Evolutionary conservation across 2,113 vertebrate species (phyloP).

Genomic region (Apaloderma vittatum): DNA sequence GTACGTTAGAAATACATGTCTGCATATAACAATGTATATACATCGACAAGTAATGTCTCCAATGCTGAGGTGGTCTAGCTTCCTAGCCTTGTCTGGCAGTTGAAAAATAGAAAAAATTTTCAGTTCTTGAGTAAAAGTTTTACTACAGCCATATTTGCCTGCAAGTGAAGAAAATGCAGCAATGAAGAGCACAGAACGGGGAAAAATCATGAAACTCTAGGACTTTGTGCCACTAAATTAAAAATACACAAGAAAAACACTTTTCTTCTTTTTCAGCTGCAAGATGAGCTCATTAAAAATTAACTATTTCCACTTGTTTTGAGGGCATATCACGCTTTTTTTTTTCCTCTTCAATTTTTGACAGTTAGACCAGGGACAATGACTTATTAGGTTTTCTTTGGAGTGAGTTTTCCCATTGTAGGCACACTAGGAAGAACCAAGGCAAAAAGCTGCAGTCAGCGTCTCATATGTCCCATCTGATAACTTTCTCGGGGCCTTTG

Average conservation of each 20-base stretch:
- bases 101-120: constrained; percentile 78
- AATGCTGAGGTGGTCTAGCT: constrained; percentile 81
- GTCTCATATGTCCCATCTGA: constrained; percentile 93
- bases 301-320: constrained; percentile 72
- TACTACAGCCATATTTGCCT: constrained; percentile 81
- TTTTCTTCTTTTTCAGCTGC: constrained; percentile 70
- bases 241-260: constrained; percentile 75
- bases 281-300: constrained; percentile 73
- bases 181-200: constrained; percentile 75
- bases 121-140: constrained; percentile 75
- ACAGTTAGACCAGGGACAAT: constrained; percentile 81
- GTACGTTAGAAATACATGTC: constrained; percentile 84
- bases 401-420: constrained; percentile 95
- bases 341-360: constrained; percentile 55
- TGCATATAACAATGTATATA: constrained; percentile 87
- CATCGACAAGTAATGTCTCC: constrained; percentile 85
- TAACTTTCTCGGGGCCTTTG: constrained; percentile 88
- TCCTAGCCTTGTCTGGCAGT: constrained; percentile 81
- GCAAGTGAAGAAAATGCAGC: constrained; percentile 85
- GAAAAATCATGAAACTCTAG: constrained; percentile 65
- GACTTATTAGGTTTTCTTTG: constrained; percentile 94
- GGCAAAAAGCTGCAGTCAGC: constrained; percentile 89
- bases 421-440: constrained; percentile 98
- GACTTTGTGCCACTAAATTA: constrained; percentile 78
- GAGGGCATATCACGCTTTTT: constrained; percentile 74